Conservation (phyloP, 2,113 vertebrate species). For the Pygoscelis antarcticus region DNA sequence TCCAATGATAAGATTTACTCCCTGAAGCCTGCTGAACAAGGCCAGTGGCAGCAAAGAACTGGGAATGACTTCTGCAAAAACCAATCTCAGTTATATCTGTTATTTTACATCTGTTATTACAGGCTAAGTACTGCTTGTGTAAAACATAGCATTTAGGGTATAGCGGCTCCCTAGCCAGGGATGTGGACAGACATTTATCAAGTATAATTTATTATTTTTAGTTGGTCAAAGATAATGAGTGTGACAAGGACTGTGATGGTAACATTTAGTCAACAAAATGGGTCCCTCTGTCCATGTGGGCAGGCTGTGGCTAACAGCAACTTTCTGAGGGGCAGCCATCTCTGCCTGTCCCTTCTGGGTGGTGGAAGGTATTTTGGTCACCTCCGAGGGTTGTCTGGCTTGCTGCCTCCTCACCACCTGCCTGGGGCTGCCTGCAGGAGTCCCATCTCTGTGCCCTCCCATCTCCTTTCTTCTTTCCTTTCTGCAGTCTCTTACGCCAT, state of each 20-base stretch:
- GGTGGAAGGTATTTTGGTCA: background rate
- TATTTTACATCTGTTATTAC: background rate
- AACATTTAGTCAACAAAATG: background rate
- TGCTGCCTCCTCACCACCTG: background rate
- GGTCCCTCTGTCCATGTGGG: background rate
- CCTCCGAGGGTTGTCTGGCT: background rate
- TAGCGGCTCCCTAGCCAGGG: background rate
- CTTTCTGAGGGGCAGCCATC: background rate
- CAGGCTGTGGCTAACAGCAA: background rate
- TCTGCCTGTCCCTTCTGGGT: background rate
- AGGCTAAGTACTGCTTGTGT: background rate
- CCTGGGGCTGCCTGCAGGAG: background rate
- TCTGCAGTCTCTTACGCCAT: background rate
- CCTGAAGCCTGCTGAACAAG: background rate
- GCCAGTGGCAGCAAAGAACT: background rate
- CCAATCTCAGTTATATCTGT: background rate
- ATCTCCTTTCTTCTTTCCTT: background rate
- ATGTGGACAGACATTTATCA: background rate
- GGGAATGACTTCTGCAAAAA: background rate
- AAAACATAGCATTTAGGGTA: background rate
- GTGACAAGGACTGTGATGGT: background rate
- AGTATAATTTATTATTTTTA: background rate
- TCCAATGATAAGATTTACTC: background rate
- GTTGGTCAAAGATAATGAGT: background rate
- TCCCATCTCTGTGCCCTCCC: background rate